A percentile compares a stretch with the other conserved stretches of the same genome.
These are phyloP conservation scores for Julus scandinavius DNA, from an alignment of 2,888 invertebrate genomes.

Conservation along the genomic window DNA sequence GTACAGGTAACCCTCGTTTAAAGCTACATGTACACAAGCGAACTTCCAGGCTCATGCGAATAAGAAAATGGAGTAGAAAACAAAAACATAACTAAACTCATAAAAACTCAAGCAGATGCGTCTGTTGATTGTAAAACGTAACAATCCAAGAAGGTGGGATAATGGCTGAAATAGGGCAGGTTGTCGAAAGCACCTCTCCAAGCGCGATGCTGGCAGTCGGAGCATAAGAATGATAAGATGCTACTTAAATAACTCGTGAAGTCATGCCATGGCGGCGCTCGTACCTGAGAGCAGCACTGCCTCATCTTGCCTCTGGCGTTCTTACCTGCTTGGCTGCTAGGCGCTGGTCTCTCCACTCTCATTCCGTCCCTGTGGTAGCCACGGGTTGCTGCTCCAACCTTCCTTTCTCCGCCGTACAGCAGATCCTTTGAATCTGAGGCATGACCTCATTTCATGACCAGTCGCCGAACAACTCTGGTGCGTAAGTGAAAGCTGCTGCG, in stretches of 20 bases:
- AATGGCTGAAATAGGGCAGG: not conserved
- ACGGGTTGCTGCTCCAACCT: slow-evolving; percentile 27
- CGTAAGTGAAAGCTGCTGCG: not conserved
- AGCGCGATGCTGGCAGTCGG: not conserved
- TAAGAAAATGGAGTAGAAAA: not conserved
- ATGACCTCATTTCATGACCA: slow-evolving; percentile 39
- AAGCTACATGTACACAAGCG: no score
- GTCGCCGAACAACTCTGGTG: slow-evolving; percentile 4
- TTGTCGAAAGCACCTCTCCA: not conserved
- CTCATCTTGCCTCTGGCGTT: slow-evolving; percentile 1
- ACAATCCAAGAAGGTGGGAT: not conserved
- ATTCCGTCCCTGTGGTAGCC: slow-evolving; percentile 15
- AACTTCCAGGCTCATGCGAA: no score
- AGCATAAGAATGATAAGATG: not conserved
- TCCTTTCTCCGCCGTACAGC: not conserved
- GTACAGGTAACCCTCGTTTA: no score
- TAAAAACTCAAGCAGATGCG: not conserved
- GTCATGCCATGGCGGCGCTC: slow-evolving; percentile 1
- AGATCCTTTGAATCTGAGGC: slow-evolving; percentile 23
- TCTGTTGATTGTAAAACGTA: not conserved
- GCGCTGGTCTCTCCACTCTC: not conserved
- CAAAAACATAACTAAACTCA: not conserved
- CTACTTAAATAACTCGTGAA: not conserved
- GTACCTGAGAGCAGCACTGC: not conserved
- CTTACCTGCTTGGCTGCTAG: not conserved